Evolutionary conservation across 2,797 vertebrate species (phyloP).

Genomic region (Eremophila alpestris): DNA sequence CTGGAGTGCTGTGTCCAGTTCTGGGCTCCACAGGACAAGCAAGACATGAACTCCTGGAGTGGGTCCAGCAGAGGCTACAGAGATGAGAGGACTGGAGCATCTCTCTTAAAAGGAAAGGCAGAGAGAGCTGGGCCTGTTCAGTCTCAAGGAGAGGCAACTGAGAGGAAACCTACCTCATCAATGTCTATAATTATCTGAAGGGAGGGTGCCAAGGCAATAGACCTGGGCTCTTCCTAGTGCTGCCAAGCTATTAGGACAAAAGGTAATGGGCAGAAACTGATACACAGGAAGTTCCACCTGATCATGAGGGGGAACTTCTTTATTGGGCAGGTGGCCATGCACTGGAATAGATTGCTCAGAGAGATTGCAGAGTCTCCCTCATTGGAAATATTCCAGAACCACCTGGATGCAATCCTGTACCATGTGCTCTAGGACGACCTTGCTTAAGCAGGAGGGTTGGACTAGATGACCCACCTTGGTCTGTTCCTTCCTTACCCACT

Average conservation of each 20-base stretch:
- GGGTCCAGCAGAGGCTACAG: background rate
- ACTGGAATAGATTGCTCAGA: background rate
- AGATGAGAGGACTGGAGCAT: background rate
- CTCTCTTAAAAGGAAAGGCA: background rate
- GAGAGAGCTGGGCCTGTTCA: background rate
- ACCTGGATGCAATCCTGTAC: background rate
- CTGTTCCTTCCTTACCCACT: background rate
- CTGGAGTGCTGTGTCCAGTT: background rate
- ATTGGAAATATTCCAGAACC: background rate
- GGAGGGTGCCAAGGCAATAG: background rate
- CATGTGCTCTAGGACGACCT: background rate
- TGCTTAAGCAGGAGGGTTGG: background rate
- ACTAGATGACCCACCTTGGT: background rate
- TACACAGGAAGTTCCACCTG: background rate
- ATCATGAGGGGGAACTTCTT: background rate
- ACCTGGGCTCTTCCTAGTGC: background rate
- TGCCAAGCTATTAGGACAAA: background rate
- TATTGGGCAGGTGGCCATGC: fast-evolving
- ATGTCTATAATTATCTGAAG: background rate
- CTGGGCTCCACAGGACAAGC: background rate
- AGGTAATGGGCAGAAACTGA: background rate
- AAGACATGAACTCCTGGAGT: background rate
- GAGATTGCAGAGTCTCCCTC: background rate
- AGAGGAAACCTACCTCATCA: background rate
- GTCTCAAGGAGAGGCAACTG: background rate